Percentiles rank a stretch among this genome's conserved stretches.
These are phyloP conservation scores for Drosophila basisetae DNA, from an alignment of 2,888 invertebrate genomes.

Conservation along the genomic window DNA sequence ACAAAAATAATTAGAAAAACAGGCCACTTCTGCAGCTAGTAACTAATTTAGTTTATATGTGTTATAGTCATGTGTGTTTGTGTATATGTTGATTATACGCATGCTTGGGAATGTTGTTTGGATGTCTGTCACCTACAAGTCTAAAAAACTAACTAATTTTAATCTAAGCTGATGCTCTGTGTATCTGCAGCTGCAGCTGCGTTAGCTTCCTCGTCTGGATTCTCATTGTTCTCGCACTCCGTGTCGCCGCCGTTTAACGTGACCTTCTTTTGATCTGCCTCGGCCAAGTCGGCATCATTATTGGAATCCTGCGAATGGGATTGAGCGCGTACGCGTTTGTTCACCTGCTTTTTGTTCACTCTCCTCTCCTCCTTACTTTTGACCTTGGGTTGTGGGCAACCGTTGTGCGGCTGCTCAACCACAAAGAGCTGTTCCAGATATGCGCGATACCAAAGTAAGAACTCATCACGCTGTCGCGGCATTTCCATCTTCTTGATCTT, in stretches of 20 bases:
- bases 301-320: constrained; percentile 68
- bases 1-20: constrained; percentile 20
- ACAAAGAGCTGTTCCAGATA: constrained; percentile 82
- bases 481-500: constrained; percentile 82
- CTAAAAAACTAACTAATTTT: constrained; percentile 22
- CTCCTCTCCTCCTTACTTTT: constrained; percentile 29
- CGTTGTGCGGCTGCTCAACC: constrained; percentile 54
- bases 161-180: constrained; percentile 44
- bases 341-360: constrained; percentile 37
- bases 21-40: constrained; percentile 41
- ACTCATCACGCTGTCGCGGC: constrained; percentile 82
- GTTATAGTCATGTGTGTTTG: constrained; percentile 21
- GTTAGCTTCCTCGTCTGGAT: constrained; percentile 78
- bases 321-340: constrained; percentile 62
- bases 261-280: constrained; percentile 91
- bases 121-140: constrained; percentile 26
- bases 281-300: constrained; percentile 90
- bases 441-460: constrained; percentile 82
- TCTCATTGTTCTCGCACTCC: constrained; percentile 83
- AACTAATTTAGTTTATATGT: constrained; percentile 42
- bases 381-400: constrained; percentile 12
- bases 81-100: constrained; percentile 34
- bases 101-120: constrained; percentile 53
- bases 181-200: constrained; percentile 42
- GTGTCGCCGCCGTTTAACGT: constrained; percentile 50